phyloP scores from a whole-genome alignment of 2,888 invertebrate genomes.

The Camptogramma bilineatum region DNA sequence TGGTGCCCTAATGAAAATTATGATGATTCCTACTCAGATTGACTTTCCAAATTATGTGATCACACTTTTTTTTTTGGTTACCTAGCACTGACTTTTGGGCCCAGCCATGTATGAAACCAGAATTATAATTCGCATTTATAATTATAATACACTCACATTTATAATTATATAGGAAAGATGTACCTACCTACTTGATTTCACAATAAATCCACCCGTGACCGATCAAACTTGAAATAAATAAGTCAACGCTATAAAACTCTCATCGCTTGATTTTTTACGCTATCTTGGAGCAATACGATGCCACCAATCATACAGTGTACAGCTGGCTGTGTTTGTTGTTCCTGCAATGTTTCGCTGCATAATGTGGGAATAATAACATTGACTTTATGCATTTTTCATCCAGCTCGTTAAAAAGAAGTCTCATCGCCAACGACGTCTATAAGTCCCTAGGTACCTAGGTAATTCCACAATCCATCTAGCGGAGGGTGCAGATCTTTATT shows the following conservation, averaged over 20 bases:
- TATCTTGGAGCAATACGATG: conserved; percentile 3
- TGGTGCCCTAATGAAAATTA: no score
- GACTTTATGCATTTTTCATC: conserved; percentile 4
- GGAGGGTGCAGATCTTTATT: not conserved
- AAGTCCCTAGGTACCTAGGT: no score
- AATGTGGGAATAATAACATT: conserved; percentile 26
- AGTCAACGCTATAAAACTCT: conserved; percentile 13
- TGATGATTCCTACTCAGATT: no score
- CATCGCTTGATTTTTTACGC: conserved; percentile 8
- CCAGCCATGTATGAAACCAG: no score
- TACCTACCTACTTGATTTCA: not conserved
- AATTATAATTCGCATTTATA: no score
- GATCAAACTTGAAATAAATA: conserved; percentile 9
- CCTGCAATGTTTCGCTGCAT: conserved; percentile 19
- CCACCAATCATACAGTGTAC: conserved; percentile 20
- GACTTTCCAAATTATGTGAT: no score
- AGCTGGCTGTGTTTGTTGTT: conserved; percentile 37
- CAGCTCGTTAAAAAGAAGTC: not conserved
- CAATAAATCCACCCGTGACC: not conserved
- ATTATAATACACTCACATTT: no score
- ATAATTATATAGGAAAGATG: no score
- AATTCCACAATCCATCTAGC: not conserved
- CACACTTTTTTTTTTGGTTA: no score
- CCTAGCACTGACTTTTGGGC: no score
- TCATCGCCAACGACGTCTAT: not conserved